phyloP scores from a whole-genome alignment of 2,113 vertebrate species.

The Montifringilla adamsi region DNA sequence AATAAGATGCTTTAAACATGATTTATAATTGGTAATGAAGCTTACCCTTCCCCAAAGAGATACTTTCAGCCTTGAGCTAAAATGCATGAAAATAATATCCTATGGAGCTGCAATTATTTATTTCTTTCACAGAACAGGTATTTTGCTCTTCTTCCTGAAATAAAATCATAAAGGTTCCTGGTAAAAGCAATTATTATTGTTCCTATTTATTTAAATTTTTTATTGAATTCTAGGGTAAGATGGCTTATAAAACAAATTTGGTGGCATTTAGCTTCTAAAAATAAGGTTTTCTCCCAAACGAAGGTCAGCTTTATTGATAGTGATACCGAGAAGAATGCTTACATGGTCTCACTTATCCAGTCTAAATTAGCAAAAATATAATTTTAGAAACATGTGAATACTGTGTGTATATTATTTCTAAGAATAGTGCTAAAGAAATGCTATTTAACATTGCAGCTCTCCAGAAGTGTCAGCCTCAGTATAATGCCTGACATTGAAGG shows the following conservation, averaged over 20 bases:
- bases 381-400: not conserved
- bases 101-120: not conserved
- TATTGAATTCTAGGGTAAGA: not conserved
- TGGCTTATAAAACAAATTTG: not conserved
- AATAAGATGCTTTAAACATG: not conserved
- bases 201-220: not conserved
- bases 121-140: not conserved
- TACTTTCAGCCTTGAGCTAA: not conserved
- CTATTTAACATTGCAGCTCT: not conserved
- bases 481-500: not conserved
- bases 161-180: not conserved
- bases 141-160: not conserved
- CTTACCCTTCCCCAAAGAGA: not conserved
- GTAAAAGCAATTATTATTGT: not conserved
- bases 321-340: not conserved
- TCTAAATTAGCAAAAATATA: not conserved
- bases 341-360: not conserved
- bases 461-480: not conserved
- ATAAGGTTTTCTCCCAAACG: not conserved
- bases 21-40: not conserved
- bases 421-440: not conserved
- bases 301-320: not conserved
- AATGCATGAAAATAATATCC: not conserved
- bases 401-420: not conserved
- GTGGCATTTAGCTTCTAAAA: not conserved